phyloP scores from a whole-genome alignment of 2,888 invertebrate genomes.

The Brachypterus glaber region DNA sequence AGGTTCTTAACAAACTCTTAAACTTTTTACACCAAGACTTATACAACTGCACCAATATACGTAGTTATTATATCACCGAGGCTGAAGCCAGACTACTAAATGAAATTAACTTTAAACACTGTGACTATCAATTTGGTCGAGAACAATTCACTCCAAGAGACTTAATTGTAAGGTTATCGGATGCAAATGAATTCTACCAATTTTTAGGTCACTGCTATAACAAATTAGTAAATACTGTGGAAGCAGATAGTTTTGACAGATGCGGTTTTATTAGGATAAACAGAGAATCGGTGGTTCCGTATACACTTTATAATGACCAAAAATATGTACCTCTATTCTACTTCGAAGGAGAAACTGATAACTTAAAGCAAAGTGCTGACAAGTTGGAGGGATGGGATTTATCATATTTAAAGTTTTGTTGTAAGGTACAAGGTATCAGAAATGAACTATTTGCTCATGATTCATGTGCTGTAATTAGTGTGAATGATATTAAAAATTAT shows the following conservation, averaged over 20 bases:
- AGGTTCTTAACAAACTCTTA: constrained; percentile 80
- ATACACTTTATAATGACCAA: constrained; percentile 70
- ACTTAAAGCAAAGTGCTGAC: constrained; percentile 76
- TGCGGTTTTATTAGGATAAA: constrained; percentile 89
- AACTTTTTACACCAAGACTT: constrained; percentile 82
- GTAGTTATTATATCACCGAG: constrained; percentile 88
- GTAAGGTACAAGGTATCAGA: constrained; percentile 86
- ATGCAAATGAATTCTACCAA: constrained; percentile 83
- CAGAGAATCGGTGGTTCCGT: constrained; percentile 88
- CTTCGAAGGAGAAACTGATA: constrained; percentile 86
- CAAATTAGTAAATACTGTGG: constrained; percentile 60
- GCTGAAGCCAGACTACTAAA: constrained; percentile 82
- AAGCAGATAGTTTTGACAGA: constrained; percentile 61
- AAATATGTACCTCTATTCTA: constrained; percentile 90
- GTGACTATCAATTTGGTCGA: constrained; percentile 81
- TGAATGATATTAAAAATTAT: constrained; percentile 82
- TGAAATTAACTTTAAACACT: constrained; percentile 87
- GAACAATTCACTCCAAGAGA: constrained; percentile 83
- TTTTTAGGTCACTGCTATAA: constrained; percentile 85
- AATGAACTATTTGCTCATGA: constrained; percentile 87
- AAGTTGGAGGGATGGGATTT: constrained; percentile 86
- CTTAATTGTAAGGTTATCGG: constrained; percentile 76
- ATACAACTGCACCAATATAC: constrained; percentile 82
- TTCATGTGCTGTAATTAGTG: constrained; percentile 81
- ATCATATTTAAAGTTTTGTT: constrained; percentile 87